Conservation (phyloP, 2,113 vertebrate species). For the Aptenodytes forsteri region DNA sequence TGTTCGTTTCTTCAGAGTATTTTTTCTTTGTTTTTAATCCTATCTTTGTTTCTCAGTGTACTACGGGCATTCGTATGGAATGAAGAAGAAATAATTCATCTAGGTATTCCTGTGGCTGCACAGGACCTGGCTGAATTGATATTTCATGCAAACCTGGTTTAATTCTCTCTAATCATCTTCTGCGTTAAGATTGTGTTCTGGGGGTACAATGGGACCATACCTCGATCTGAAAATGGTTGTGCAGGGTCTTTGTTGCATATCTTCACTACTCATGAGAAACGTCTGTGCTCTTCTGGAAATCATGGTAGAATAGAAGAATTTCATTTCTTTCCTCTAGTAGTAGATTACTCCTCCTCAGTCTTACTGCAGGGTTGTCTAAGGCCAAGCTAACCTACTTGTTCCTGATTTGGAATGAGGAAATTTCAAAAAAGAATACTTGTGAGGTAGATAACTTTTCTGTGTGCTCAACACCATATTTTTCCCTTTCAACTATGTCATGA, state of each 20-base stretch:
- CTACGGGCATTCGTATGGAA: accelerated
- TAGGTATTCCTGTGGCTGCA: not conserved
- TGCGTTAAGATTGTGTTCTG: not conserved
- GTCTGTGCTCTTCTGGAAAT: not conserved
- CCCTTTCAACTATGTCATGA: not conserved
- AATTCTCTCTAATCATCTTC: not conserved
- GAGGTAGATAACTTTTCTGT: not conserved
- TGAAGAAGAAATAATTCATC: not conserved
- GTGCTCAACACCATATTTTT: not conserved
- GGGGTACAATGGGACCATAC: not conserved
- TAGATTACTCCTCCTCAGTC: not conserved
- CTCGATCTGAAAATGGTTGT: not conserved
- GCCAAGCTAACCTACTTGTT: not conserved
- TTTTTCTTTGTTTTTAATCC: not conserved
- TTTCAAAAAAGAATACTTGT: not conserved
- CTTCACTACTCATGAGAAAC: not conserved
- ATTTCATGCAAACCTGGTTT: not conserved
- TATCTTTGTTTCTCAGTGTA: not conserved
- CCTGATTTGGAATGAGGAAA: not conserved
- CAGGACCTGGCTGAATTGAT: not conserved
- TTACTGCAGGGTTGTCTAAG: not conserved
- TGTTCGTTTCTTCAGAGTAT: not conserved
- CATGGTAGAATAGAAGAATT: not conserved
- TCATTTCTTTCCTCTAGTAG: not conserved
- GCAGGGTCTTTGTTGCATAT: not conserved